phyloP scores from a whole-genome alignment of 2,888 invertebrate species.

The Plemyria rubiginata region DNA sequence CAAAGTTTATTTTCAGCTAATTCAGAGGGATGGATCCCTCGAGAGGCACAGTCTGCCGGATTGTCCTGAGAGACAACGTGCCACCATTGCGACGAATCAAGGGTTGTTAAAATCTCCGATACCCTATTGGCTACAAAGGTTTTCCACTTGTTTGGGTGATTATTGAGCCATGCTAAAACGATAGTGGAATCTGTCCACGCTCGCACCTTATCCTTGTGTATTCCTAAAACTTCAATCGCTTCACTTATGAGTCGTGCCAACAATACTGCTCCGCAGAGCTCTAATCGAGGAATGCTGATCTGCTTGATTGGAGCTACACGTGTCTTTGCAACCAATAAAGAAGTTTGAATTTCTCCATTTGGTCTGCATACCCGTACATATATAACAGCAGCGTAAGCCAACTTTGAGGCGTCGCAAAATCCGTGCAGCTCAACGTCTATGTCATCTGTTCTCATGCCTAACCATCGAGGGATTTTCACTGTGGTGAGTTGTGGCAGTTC shows the following conservation, averaged over 20 bases:
- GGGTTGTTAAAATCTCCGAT: no score
- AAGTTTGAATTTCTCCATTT: constrained; percentile 4
- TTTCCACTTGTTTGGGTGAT: no score
- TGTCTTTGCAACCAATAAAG: constrained; percentile 4
- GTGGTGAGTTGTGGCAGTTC: constrained; percentile 7
- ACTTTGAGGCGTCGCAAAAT: constrained; percentile 4
- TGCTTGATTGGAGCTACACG: constrained; percentile 1
- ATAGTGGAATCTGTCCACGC: no score
- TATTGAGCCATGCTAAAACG: no score
- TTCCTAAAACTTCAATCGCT: neutral
- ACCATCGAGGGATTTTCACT: constrained; percentile 11
- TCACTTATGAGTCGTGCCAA: neutral
- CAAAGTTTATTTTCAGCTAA: no score
- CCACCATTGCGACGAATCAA: no score
- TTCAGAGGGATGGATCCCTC: no score
- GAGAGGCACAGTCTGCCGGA: no score
- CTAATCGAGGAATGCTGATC: neutral
- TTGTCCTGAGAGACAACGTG: no score
- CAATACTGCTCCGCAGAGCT: neutral
- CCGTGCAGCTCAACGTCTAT: constrained; percentile 3
- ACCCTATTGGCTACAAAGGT: no score
- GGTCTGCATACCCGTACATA: constrained; percentile 2
- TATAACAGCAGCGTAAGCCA: constrained; percentile 7
- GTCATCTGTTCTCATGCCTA: neutral
- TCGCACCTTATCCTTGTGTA: no score